Percentiles rank a stretch among this genome's conserved stretches.
These are phyloP conservation scores for Phalangium opilio DNA, from an alignment of 2,888 invertebrate species.

Conservation along the genomic window DNA sequence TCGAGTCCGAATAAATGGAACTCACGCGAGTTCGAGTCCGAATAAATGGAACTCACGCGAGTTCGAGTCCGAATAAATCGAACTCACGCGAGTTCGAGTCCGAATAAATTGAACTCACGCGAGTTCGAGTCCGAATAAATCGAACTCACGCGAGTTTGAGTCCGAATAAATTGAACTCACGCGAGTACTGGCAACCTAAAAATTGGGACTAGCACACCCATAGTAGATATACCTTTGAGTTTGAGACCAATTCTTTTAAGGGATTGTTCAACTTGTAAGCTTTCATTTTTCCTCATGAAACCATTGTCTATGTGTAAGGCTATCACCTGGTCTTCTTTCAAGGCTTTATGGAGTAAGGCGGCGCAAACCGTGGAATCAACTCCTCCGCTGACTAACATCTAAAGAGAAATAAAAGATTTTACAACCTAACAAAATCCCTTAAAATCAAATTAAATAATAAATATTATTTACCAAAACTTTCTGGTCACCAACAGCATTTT, in stretches of 20 bases:
- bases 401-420: conserved; percentile 3
- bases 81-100: no score
- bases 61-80: no score
- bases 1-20: no score
- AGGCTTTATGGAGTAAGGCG: conserved; percentile 75
- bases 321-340: conserved; percentile 65
- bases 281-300: conserved; percentile 94
- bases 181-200: no score
- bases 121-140: no score
- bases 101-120: no score
- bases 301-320: conserved; percentile 98
- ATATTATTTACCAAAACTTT: conserved; percentile 67
- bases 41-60: no score
- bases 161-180: no score
- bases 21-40: no score
- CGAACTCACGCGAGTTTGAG: no score
- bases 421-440: no score
- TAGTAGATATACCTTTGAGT: conserved; percentile 46
- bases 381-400: conserved; percentile 72
- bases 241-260: conserved; percentile 66
- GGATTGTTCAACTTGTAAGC: conserved; percentile 67
- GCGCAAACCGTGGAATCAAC: conserved; percentile 99
- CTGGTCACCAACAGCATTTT: conserved; percentile 69
- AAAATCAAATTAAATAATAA: background rate
- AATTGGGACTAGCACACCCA: no score